Percentiles rank a stretch among this genome's conserved stretches.
Conservation (phyloP, 2,888 invertebrate species). For the Ashinkailepas kermadecensis region DNA sequence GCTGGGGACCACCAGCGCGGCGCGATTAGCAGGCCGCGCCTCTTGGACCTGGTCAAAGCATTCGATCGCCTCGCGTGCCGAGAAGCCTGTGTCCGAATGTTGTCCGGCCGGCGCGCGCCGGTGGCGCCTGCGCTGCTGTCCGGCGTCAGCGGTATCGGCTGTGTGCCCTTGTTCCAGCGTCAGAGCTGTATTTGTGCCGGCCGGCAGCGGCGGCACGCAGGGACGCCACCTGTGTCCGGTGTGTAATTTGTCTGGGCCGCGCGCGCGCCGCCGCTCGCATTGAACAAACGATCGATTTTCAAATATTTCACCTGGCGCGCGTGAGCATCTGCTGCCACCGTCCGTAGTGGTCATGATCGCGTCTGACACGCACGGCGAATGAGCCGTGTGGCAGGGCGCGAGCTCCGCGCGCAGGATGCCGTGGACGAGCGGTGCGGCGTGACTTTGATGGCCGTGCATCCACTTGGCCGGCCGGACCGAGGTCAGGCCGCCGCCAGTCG, state of each 20-base stretch:
- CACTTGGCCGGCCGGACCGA: neutral
- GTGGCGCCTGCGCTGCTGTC: too few relatives aligned
- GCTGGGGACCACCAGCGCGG: neutral
- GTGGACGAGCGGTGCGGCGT: neutral
- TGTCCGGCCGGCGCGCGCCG: too few relatives aligned
- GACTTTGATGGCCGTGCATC: neutral
- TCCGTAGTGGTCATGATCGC: neutral
- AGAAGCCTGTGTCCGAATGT: too few relatives aligned
- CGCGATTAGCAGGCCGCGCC: neutral
- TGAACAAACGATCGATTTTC: slow-evolving; percentile 17
- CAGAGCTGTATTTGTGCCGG: neutral
- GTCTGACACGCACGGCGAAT: neutral
- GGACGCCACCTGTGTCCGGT: slow-evolving; percentile 11
- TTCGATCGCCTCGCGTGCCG: neutral
- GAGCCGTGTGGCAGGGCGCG: neutral
- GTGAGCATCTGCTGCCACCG: slow-evolving; percentile 2
- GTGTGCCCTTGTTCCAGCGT: neutral
- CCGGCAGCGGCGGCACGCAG: neutral
- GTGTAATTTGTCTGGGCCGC: slow-evolving; percentile 6
- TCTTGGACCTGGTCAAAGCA: neutral
- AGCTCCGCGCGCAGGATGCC: slow-evolving; percentile 1
- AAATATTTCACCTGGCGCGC: slow-evolving; percentile 13
- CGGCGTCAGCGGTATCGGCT: neutral
- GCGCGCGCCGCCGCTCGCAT: neutral
- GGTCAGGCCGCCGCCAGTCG: too few relatives aligned